phyloP scores from a whole-genome alignment of 2,888 invertebrate genomes.

The Deilephila porcellus region DNA sequence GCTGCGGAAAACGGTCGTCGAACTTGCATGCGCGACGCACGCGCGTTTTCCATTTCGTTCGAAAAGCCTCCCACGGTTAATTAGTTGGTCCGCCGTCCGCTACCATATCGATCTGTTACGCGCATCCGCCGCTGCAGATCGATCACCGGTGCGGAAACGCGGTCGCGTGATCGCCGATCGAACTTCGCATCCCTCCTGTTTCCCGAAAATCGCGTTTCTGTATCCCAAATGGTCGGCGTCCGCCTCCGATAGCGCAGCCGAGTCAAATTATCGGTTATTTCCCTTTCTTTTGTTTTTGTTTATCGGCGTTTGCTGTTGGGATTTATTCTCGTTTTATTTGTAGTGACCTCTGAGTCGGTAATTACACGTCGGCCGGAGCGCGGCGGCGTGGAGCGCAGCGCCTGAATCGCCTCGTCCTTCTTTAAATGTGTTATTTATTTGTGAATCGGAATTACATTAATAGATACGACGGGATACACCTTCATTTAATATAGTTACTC shows the following conservation, averaged over 20 bases:
- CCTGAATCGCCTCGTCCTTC: conserved; percentile 65
- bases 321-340: conserved; percentile 75
- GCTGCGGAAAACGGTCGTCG: conserved; percentile 62
- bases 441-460: conserved; percentile 81
- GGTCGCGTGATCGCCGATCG: conserved; percentile 62
- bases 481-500: conserved; percentile 82
- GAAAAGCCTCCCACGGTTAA: conserved; percentile 50
- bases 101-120: conserved; percentile 4
- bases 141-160: conserved; percentile 34
- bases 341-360: conserved; percentile 81
- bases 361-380: conserved; percentile 70
- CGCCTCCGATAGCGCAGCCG: conserved; percentile 67
- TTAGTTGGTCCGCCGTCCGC: conserved; percentile 45
- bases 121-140: conserved; percentile 34
- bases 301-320: conserved; percentile 65
- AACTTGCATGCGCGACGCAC: conserved; percentile 49
- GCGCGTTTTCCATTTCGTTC: conserved; percentile 67
- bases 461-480: conserved; percentile 76
- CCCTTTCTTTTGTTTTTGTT: conserved; percentile 79
- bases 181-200: conserved; percentile 52
- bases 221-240: conserved; percentile 70
- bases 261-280: conserved; percentile 79
- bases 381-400: conserved; percentile 48
- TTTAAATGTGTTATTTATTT: conserved; percentile 83
- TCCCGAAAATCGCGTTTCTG: conserved; percentile 70